These are phyloP conservation scores for Apodemia zela DNA, from an alignment of 2,888 invertebrate genomes.

Conservation along the genomic window DNA sequence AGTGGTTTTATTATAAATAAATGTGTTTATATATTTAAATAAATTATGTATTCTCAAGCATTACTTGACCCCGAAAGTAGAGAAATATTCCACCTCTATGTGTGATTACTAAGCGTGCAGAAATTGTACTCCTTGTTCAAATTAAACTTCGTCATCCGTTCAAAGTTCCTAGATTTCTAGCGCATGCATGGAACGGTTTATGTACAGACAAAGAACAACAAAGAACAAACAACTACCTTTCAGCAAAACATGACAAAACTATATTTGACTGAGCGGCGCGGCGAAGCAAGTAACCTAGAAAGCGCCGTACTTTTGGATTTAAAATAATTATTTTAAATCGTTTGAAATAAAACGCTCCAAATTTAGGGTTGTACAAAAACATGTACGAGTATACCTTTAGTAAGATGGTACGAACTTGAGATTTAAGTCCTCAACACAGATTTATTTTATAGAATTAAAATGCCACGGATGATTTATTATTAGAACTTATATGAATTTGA, in stretches of 20 bases:
- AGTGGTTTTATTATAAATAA: too few species aligned
- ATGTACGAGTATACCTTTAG: too few species aligned
- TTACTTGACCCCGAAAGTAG: too few species aligned
- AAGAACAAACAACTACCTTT: conserved; percentile 5
- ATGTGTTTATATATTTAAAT: too few species aligned
- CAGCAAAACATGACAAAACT: conserved; percentile 6
- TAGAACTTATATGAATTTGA: too few species aligned
- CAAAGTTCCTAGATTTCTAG: background rate
- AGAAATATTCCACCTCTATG: too few species aligned
- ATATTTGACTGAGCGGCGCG: conserved; percentile 8
- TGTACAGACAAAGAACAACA: background rate
- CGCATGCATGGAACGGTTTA: background rate
- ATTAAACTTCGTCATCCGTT: conserved; percentile 9
- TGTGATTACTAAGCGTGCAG: background rate
- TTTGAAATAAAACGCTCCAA: background rate
- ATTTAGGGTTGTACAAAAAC: background rate
- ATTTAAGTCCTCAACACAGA: background rate
- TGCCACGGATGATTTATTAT: too few species aligned
- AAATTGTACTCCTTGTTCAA: background rate
- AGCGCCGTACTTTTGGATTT: background rate
- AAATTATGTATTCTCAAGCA: too few species aligned
- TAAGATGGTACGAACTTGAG: background rate
- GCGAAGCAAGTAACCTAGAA: background rate
- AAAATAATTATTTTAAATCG: background rate
- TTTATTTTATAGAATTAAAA: background rate